Conservation (phyloP, 2,888 invertebrate genomes). For the Pyralis farinalis region DNA sequence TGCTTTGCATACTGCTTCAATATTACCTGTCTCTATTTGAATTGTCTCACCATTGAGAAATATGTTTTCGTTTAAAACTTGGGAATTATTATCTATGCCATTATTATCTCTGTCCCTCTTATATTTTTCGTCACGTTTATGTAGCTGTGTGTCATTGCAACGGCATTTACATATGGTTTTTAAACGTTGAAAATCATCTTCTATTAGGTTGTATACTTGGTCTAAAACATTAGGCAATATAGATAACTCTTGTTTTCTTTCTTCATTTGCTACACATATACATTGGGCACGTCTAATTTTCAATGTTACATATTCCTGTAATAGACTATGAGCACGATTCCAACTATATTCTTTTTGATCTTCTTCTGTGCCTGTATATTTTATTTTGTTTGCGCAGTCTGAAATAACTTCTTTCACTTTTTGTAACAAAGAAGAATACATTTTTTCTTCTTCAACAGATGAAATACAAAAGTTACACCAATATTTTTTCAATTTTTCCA, state of each 20-base stretch:
- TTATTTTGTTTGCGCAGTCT: constrained; percentile 40
- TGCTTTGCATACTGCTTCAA: constrained; percentile 14
- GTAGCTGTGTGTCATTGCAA: constrained; percentile 13
- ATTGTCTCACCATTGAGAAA: background rate
- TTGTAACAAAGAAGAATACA: constrained; percentile 44
- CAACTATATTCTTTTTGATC: constrained; percentile 44
- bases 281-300: constrained; percentile 64
- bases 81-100: too few relatives aligned
- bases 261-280: constrained; percentile 33
- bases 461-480: constrained; percentile 41
- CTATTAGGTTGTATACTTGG: constrained; percentile 55
- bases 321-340: constrained; percentile 58
- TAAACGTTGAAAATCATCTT: constrained; percentile 62
- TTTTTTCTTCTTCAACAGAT: constrained; percentile 44
- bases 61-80: too few relatives aligned
- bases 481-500: constrained; percentile 42
- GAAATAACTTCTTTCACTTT: constrained; percentile 57
- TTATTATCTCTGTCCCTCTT: constrained; percentile 26
- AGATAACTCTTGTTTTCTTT: constrained; percentile 27
- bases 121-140: constrained; percentile 9
- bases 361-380: constrained; percentile 40
- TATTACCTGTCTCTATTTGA: background rate
- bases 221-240: constrained; percentile 47
- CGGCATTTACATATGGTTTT: constrained; percentile 43
- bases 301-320: constrained; percentile 66